Base-by-base conservation (phyloP, 2,113 vertebrate genomes). In the Dasyurus viverrinus region DNA sequence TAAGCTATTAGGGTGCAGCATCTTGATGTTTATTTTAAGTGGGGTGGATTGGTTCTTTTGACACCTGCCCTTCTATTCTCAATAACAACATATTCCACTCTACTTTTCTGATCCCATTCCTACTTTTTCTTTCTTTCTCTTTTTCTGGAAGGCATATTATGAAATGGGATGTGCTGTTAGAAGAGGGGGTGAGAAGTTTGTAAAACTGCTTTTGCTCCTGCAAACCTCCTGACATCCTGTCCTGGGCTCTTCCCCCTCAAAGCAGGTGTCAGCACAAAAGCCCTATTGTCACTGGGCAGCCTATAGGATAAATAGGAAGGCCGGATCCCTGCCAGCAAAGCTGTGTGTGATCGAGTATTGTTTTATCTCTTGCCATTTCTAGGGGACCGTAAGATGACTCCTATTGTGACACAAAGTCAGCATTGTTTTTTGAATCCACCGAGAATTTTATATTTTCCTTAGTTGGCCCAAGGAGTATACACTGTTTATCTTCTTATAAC, bases 311-410 rank as follows among this genome's bases (percentile, higher is more conserved):
- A 96, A 96, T 12, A 94, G 90, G 95, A 94, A 95, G 95, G 92
- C 90, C 89, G 12, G 23, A 93, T 93, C 93, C 95, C 93, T 96
- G 95, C 95, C 10, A 6, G 95, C 96, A 97, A 97, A 96, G 95
- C 95, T 95, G 90, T 95, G 89, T 4, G 93, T 90, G 97, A 98
- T 98, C 95, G 93, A 95, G 94, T 89, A 97, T 94, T 97, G 95
- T 97, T 97, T 97, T 97, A 98, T 98, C 96, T 97, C 89, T 89
- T 97, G 97, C 97, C 97, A 97, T 98, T 95, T 55, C 94, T 47
- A 36, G 0, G 89, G 90, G 54, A 95, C 95, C 92, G 76, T 0
- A 60, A 94, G 95, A 94, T 93, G 94, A 93, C 54, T 91, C 93
- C 96, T 90, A 30, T 50, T 55, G 94, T 93, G 84, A 93, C 96